A percentile compares a stretch with the other conserved stretches of the same genome.
These are phyloP conservation scores for Zaprionus lachaisei DNA, from an alignment of 1,140 invertebrate genomes.

Conservation along the genomic window DNA sequence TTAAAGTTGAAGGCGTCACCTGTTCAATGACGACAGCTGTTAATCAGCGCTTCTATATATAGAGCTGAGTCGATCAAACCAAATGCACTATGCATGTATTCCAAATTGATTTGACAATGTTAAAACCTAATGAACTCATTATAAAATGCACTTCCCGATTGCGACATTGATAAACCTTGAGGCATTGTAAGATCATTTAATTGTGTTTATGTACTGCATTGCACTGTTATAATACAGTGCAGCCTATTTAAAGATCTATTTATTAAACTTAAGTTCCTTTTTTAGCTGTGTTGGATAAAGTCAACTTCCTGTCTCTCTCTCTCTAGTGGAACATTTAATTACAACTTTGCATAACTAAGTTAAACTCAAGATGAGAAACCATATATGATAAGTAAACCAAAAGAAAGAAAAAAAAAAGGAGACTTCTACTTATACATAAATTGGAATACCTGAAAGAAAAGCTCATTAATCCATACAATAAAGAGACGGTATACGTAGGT, in stretches of 20 bases:
- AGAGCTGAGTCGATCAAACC: background rate
- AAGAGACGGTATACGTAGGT: no score
- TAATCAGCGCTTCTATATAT: constrained; percentile 2
- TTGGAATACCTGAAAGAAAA: no score
- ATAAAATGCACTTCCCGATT: no score
- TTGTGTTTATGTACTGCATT: background rate
- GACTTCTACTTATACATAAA: no score
- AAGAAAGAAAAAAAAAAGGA: no score
- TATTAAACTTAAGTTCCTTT: background rate
- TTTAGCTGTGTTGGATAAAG: background rate
- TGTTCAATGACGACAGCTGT: constrained; percentile 2
- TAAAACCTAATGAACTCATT: no score
- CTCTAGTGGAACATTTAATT: background rate
- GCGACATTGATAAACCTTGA: no score
- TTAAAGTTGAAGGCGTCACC: background rate
- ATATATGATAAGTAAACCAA: no score
- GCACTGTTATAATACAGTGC: background rate
- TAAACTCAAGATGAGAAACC: constrained; percentile 38
- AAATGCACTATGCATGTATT: no score
- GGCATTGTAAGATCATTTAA: no score
- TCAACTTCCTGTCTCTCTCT: background rate
- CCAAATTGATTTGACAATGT: no score
- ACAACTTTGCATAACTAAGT: background rate
- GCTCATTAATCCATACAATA: no score
- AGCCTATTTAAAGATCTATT: background rate